phyloP scores from a whole-genome alignment of 2,888 invertebrate species.

The Amiota mariae region DNA sequence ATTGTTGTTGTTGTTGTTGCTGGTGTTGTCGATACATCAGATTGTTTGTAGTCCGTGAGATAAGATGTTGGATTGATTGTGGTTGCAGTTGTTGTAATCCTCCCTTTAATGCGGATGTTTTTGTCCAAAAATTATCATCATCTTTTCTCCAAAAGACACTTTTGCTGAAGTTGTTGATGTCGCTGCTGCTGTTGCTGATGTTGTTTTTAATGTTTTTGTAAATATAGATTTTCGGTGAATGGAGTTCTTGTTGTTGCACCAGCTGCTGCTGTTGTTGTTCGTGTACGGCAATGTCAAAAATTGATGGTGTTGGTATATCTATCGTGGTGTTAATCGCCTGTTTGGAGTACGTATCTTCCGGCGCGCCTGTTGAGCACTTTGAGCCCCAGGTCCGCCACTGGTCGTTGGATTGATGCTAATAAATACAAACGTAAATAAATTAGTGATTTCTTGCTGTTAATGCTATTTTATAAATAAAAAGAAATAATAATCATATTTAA shows the following conservation, averaged over 20 bases:
- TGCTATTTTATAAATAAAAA: no score
- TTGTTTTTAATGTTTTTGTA: neutral
- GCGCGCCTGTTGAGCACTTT: conserved; percentile 60
- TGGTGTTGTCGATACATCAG: neutral
- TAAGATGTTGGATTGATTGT: no score
- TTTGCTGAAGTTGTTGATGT: conserved; percentile 38
- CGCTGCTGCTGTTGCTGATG: conserved; percentile 39
- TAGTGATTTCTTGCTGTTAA: no score
- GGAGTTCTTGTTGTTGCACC: no score
- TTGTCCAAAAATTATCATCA: no score
- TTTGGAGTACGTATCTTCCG: conserved; percentile 68
- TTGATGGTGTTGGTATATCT: conserved; percentile 60
- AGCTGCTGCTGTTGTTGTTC: conserved; percentile 21
- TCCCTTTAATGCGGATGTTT: no score
- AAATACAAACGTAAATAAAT: neutral
- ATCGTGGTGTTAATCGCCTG: conserved; percentile 71
- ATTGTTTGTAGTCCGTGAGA: no score
- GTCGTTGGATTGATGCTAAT: conserved; percentile 66
- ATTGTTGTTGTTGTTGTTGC: conserved; percentile 27
- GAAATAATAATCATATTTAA: no score
- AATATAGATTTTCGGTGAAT: no score
- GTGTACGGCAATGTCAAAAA: conserved; percentile 24
- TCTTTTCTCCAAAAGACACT: conserved; percentile 1
- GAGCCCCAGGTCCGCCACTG: conserved; percentile 49
- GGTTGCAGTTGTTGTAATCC: no score